Base-by-base conservation (phyloP, 53 echinoderm and acorn worm species). In the Actinopyga echinites region DNA sequence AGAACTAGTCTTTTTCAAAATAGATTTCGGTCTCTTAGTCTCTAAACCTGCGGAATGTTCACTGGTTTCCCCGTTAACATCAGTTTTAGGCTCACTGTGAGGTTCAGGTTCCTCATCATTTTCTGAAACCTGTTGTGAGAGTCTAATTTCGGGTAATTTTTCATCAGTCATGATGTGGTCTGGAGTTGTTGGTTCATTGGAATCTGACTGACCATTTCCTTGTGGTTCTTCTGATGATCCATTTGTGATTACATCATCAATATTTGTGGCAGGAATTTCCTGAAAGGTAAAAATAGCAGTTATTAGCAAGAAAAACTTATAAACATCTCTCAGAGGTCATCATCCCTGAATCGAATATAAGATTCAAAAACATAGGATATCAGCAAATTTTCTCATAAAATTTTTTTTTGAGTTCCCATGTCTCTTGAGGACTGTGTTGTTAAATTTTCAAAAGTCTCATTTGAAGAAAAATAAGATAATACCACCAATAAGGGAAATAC, bases 231-330 rank as follows among this genome's bases (percentile, higher is more conserved):
- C 69, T 57, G 79, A 80, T 30, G 79, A 69, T 24, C 69, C 55
- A 31, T 82, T 73, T 26, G 84, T 32, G 1, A 57, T 56, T 28
- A 89, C 83, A 29, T 92, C 95, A 52, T 89, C 94, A 56, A 91
- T 89, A 82, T 94, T 81, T 66, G 94, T 87, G n/a, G 88, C 75
- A 64, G 91, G 94, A 42, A 87, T 63, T 23, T 75, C 22, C 79
- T 45, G 44, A 23, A 63, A 37, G 38, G 56, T 23, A 78, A 78
- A 68, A 64, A 11, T 57, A 17, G 45, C 19, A 69, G 7, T 58
- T 2, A 30, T 74, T 75, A 85, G 32, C 20, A 45, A 77, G 30
- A n/a, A 56, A 15, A 31, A 69, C 23, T 23, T 11, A 49, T 40
- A 40, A 40, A 8, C 40, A 40, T 40, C 0, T 40, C 40, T 8